phyloP scores from a whole-genome alignment of 2,113 vertebrate genomes.

The Rattus rattus region DNA sequence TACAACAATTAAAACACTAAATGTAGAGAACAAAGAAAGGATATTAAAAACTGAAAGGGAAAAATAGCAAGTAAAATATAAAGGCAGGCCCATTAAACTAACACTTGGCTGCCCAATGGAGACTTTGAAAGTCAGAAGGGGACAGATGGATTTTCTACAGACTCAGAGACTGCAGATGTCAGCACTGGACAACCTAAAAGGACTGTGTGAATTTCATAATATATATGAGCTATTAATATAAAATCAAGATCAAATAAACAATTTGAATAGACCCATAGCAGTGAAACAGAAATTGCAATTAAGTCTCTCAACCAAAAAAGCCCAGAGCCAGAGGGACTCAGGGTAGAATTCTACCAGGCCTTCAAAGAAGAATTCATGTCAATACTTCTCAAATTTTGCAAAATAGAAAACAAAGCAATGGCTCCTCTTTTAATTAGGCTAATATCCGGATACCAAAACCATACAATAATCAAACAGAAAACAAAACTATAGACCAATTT shows the following conservation, averaged over 20 bases:
- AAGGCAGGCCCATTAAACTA: neutral
- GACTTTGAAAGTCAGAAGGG: neutral
- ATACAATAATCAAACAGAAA: neutral
- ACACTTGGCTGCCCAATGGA: neutral
- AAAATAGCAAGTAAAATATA: neutral
- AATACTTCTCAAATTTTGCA: neutral
- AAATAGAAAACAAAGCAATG: neutral
- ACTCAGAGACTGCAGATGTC: neutral
- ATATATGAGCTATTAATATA: neutral
- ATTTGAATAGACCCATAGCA: neutral
- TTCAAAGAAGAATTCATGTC: neutral
- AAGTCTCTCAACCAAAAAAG: neutral
- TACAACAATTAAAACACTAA: neutral
- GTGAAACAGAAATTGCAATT: neutral
- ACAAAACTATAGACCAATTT: neutral
- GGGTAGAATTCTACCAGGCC: neutral
- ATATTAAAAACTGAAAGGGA: neutral
- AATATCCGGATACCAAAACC: neutral
- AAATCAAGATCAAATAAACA: neutral
- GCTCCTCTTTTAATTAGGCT: neutral
- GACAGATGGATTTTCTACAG: neutral
- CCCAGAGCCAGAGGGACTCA: neutral
- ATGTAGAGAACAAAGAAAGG: neutral
- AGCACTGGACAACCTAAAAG: neutral
- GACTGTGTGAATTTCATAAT: neutral